A percentile compares a stretch with the other conserved stretches of the same genome.
Evolutionary conservation across 2,888 invertebrate species (phyloP).

Genomic region (Trichopria drosophilae): DNA sequence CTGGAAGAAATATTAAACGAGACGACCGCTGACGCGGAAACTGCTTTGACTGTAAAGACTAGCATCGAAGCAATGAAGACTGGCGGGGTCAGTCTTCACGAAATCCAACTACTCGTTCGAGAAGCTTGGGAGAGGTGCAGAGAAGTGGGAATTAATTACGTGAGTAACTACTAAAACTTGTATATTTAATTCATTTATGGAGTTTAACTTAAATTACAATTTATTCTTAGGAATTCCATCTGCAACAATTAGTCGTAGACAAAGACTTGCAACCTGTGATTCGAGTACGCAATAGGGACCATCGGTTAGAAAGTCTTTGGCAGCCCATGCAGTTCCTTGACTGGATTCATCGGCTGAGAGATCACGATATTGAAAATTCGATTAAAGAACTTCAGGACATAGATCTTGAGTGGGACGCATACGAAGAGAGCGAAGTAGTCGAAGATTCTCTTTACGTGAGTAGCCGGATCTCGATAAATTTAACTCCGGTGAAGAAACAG

Average conservation of each 20-base stretch:
- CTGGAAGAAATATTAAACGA: conserved; percentile 60
- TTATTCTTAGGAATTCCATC: conserved; percentile 51
- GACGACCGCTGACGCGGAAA: conserved; percentile 48
- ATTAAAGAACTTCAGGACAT: conserved; percentile 47
- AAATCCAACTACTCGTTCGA: conserved; percentile 54
- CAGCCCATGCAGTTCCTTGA: conserved; percentile 49
- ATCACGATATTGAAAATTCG: conserved; percentile 52
- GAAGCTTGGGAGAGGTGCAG: conserved; percentile 56
- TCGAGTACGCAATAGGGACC: conserved; percentile 50
- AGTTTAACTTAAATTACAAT: conserved; percentile 11
- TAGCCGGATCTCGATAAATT: conserved; percentile 52
- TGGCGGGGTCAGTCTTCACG: conserved; percentile 53
- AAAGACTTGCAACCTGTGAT: conserved; percentile 49
- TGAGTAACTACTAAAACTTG: conserved; percentile 39
- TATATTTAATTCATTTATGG: conserved; percentile 15
- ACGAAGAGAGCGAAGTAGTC: conserved; percentile 46
- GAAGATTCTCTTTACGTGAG: conserved; percentile 44
- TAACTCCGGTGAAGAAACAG: conserved; percentile 52
- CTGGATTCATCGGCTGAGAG: conserved; percentile 52
- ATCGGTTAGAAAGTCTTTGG: conserved; percentile 49
- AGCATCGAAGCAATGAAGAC: conserved; percentile 46
- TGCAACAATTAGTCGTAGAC: conserved; percentile 50
- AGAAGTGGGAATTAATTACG: conserved; percentile 53
- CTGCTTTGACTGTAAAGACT: conserved; percentile 46
- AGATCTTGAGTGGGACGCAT: conserved; percentile 48